Percentiles rank a stretch among this genome's conserved stretches.
Evolutionary conservation across 2,888 invertebrate genomes (phyloP).

Genomic region (Cabera pusaria): DNA sequence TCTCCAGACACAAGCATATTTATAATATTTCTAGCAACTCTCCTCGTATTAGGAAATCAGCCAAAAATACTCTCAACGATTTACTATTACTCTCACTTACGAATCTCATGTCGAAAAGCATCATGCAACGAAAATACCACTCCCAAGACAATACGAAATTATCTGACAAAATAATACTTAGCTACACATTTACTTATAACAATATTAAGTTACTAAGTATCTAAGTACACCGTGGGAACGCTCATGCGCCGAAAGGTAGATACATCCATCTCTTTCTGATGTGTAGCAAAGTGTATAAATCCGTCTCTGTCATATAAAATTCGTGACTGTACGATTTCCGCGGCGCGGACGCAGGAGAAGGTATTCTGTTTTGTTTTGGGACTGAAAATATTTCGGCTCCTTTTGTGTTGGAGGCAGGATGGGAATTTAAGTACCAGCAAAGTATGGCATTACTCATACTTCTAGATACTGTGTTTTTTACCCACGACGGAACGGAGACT

Average conservation of each 20-base stretch:
- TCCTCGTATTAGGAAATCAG: too few relatives aligned
- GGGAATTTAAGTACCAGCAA: too few relatives aligned
- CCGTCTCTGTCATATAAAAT: conserved; percentile 48
- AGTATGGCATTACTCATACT: too few relatives aligned
- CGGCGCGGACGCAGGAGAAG: conserved; percentile 44
- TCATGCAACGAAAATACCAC: too few relatives aligned
- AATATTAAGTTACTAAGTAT: conserved; percentile 39
- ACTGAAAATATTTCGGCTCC: conserved; percentile 38
- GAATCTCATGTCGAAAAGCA: too few relatives aligned
- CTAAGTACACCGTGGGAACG: conserved; percentile 53
- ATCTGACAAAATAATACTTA: conserved; percentile 14
- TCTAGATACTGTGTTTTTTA: too few relatives aligned
- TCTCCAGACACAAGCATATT: too few relatives aligned
- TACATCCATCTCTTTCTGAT: conserved; percentile 35
- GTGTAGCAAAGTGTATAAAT: conserved; percentile 13
- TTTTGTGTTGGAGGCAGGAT: conserved; percentile 9
- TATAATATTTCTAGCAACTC: too few relatives aligned
- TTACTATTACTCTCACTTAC: too few relatives aligned
- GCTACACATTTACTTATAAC: conserved; percentile 28
- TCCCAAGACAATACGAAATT: conserved; percentile 29
- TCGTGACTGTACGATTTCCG: conserved; percentile 71
- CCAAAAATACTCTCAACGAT: too few relatives aligned
- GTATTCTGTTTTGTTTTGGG: conserved; percentile 54
- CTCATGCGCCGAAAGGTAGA: conserved; percentile 41
- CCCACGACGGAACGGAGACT: too few relatives aligned